Conservation (phyloP, 2,113 vertebrate species). For the Chitala chitala region DNA sequence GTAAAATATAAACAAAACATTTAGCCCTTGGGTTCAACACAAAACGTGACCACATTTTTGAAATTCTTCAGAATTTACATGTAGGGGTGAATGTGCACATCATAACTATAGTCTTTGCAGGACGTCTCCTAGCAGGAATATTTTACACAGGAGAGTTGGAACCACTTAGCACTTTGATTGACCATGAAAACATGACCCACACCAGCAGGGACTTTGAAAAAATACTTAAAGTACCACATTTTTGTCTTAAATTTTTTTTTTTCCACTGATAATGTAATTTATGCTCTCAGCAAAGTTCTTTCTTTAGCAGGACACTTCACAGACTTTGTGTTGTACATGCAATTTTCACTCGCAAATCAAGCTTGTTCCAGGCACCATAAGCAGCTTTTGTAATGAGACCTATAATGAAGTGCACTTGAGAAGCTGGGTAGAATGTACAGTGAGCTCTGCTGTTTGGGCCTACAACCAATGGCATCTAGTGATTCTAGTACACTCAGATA, state of each 20-base stretch:
- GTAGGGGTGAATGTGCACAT: slow-evolving; percentile 49
- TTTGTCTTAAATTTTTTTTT: background rate
- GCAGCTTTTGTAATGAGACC: background rate
- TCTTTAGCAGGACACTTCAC: background rate
- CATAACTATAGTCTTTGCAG: slow-evolving; percentile 48
- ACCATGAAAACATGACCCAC: slow-evolving; percentile 53
- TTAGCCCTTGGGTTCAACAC: background rate
- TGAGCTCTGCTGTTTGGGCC: background rate
- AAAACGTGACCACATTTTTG: slow-evolving; percentile 29
- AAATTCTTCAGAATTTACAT: slow-evolving; percentile 50
- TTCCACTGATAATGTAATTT: background rate
- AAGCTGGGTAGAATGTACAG: background rate
- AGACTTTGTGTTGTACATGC: background rate
- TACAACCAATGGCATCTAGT: background rate
- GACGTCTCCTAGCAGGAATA: slow-evolving; percentile 40
- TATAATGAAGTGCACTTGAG: background rate
- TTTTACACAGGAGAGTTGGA: slow-evolving; percentile 47
- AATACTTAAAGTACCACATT: background rate
- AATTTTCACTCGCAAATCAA: slow-evolving; percentile 3
- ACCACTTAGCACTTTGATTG: slow-evolving; percentile 62
- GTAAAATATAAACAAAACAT: background rate
- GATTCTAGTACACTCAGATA: background rate
- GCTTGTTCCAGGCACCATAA: background rate
- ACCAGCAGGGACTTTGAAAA: slow-evolving; percentile 46
- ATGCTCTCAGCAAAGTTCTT: no score